Percentiles rank a stretch among this genome's conserved stretches.
phyloP scores from a whole-genome alignment of 2,797 vertebrate genomes.

The Urophycis tenuis region DNA sequence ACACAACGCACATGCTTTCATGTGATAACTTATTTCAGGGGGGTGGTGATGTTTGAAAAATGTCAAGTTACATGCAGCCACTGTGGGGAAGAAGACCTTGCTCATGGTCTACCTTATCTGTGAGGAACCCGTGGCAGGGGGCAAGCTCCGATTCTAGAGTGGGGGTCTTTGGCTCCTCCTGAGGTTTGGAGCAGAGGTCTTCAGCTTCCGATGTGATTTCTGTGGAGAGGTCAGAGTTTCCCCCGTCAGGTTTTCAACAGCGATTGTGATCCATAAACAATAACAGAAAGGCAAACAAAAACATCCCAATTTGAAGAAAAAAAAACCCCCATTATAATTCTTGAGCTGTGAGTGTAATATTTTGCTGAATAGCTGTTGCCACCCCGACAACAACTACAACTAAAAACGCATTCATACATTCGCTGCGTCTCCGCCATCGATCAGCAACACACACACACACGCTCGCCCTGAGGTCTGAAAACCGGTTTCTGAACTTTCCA shows the following conservation, averaged over 20 bases:
- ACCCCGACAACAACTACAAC: background rate
- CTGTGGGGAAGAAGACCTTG: background rate
- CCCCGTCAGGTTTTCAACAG: constrained; percentile 25
- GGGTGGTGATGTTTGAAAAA: no score
- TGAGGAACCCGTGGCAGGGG: constrained; percentile 45
- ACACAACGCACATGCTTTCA: no score
- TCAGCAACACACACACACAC: background rate
- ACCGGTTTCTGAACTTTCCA: background rate
- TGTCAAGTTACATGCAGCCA: no score
- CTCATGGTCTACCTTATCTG: constrained; percentile 69
- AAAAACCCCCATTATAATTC: background rate
- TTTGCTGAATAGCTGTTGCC: background rate
- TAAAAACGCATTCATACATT: background rate
- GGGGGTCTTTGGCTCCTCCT: constrained; percentile 78
- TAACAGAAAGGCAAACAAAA: background rate
- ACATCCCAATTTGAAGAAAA: background rate
- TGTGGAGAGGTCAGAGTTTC: constrained; percentile 43
- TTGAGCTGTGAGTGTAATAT: background rate
- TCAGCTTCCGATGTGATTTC: constrained; percentile 96
- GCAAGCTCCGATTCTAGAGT: constrained; percentile 3
- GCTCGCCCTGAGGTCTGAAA: background rate
- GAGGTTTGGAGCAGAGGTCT: constrained; percentile 86
- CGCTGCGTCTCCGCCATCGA: background rate
- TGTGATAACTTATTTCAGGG: no score
- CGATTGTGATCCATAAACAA: constrained; percentile 14